Conservation (phyloP, 2,797 vertebrate species). For the Synaphobranchus kaupii region DNA sequence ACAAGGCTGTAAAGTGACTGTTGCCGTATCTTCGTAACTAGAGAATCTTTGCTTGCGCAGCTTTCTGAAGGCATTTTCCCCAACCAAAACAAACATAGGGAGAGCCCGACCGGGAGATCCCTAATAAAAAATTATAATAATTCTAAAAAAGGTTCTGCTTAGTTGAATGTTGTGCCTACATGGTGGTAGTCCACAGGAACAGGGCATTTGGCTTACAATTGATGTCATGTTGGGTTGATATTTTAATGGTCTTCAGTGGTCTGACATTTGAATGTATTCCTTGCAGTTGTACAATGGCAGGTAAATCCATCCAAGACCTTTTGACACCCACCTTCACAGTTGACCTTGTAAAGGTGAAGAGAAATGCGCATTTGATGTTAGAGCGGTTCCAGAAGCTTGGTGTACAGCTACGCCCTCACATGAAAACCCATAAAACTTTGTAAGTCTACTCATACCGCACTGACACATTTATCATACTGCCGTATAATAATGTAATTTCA, state of each 20-base stretch:
- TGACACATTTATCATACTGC: neutral
- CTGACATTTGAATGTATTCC: conserved; percentile 27
- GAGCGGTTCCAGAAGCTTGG: conserved; percentile 70
- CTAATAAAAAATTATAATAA: no score
- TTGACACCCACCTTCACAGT: conserved; percentile 77
- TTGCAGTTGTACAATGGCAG: conserved; percentile 34
- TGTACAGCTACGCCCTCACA: conserved; percentile 79
- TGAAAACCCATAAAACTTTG: conserved; percentile 87
- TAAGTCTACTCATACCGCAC: conserved; percentile 44
- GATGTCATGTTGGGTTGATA: neutral
- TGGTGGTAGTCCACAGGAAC: neutral
- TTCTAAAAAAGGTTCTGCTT: no score
- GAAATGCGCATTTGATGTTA: conserved; percentile 72
- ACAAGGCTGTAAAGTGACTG: no score
- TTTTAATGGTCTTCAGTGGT: conserved; percentile 48
- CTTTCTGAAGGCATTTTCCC: no score
- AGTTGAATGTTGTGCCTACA: neutral
- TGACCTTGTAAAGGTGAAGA: conserved; percentile 68
- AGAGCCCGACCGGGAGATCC: no score
- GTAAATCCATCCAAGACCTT: conserved; percentile 53
- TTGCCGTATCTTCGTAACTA: no score
- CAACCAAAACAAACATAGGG: no score
- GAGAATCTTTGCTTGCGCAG: no score
- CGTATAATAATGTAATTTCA: neutral
- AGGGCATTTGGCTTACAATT: neutral